Base-by-base conservation (phyloP, 2,797 vertebrate genomes). In the Falco novaeseelandiae region DNA sequence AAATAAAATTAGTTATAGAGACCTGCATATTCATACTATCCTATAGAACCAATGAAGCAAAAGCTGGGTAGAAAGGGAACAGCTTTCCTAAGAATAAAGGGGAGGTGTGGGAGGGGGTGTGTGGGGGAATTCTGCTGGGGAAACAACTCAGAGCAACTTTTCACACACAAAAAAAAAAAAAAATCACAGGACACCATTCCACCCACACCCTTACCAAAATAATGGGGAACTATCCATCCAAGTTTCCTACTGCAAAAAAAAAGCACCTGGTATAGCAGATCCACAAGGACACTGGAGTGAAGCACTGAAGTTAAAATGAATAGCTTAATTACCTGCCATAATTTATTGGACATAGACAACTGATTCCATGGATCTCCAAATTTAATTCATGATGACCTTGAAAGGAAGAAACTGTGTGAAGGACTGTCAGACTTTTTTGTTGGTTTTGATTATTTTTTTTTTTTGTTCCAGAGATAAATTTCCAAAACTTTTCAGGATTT, bases 271-370 rank as follows among this genome's bases (percentile, higher is more conserved):
- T 74, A 57, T 62, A 80, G 55, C 71, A 94, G 44, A 87, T 82
- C 63, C 87, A 95, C 93, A 94, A 97, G 90, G 93, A 97, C 80
- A 96, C 36, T 73, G 42, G 44, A 83, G 25, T 49, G 69, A 52
- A 95, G 48, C 48, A 95, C 79, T 84, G 87, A 97, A 78, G 92
- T 70, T 84, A 83, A 98, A 97, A 97, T 94, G 90, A 98, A 97
- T 90, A 96, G 85, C 73, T 95, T 96, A 91, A 96, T 91, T 96
- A 83, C 83, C 52, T 59, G 78, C 83, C 90, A 70, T 97, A 92
- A 95, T 91, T 97, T 96, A 86, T 90, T 91, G 89, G 96, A 94
- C 89, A 94, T 81, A 91, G 77, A 80, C 82, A 96, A 93, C 83
- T 83, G 59, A 96, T 92, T 93, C 89, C 76, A 91, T 55, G 82